These are phyloP conservation scores for Macrosoma leucophasiata DNA, from an alignment of 2,888 invertebrate species.

Conservation along the genomic window DNA sequence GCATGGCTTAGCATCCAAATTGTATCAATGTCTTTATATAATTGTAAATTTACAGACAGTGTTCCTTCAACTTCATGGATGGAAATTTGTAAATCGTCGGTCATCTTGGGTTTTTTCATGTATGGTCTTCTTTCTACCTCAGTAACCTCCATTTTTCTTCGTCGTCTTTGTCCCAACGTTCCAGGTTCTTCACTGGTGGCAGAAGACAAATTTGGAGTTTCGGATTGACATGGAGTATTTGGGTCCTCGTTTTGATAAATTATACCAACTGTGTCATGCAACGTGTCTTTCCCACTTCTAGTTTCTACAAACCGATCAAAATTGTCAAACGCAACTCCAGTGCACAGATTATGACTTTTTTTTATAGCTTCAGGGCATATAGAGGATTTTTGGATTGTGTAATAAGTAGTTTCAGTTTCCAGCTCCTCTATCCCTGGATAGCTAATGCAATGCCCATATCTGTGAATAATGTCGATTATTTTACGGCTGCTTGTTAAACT, in stretches of 20 bases:
- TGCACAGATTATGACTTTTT: neutral
- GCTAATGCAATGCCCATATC: conserved; percentile 15
- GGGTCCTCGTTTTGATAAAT: conserved; percentile 28
- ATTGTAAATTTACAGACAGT: conserved; percentile 1
- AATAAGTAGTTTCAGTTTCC: conserved; percentile 9
- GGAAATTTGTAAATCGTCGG: conserved; percentile 2
- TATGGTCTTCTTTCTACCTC: conserved; percentile 8
- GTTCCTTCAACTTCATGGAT: conserved; percentile 3
- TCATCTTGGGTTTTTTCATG: conserved; percentile 11
- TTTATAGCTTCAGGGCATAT: conserved; percentile 12
- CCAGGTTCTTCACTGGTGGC: conserved; percentile 5
- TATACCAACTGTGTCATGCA: conserved; percentile 39
- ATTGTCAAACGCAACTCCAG: conserved; percentile 32
- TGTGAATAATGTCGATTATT: conserved; percentile 14
- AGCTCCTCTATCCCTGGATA: conserved; percentile 12
- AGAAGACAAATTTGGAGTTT: conserved; percentile 3
- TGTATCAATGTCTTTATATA: conserved; percentile 7
- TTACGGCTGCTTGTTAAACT: conserved; percentile 12
- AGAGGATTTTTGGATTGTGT: conserved; percentile 1
- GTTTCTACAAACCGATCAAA: conserved; percentile 36
- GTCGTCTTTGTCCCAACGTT: conserved; percentile 12
- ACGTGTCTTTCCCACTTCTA: conserved; percentile 32
- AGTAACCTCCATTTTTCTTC: conserved; percentile 16
- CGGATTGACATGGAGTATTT: conserved; percentile 9
- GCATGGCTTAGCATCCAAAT: conserved; percentile 14